A percentile compares a stretch with the other conserved stretches of the same genome.
Evolutionary conservation across 2,113 vertebrate genomes (phyloP).

Genomic region (Dicerorhinus sumatrensis): DNA sequence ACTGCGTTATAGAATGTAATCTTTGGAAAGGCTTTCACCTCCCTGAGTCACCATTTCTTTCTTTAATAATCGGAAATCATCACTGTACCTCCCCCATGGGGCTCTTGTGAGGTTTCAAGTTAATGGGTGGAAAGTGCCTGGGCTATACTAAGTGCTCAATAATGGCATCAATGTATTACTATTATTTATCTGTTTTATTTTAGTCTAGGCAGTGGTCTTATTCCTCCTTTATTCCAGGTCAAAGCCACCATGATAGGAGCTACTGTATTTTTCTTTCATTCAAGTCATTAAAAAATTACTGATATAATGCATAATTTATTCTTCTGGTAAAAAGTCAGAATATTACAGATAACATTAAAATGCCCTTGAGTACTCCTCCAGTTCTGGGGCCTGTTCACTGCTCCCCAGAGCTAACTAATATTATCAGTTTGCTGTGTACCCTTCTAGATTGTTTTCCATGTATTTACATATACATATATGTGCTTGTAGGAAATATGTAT

Average conservation of each 20-base stretch:
- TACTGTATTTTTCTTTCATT: constrained; percentile 13
- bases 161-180: not conserved
- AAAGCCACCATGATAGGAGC: not conserved
- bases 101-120: not conserved
- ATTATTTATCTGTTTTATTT: not conserved
- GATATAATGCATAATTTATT: not conserved
- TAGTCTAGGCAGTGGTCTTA: not conserved
- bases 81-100: not conserved
- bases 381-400: not conserved
- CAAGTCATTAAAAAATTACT: not conserved
- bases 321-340: not conserved
- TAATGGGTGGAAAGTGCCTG: not conserved
- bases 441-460: not conserved
- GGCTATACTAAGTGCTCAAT: not conserved
- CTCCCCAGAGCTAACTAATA: not conserved
- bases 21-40: not conserved
- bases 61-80: not conserved
- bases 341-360: not conserved
- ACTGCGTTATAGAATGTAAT: not conserved
- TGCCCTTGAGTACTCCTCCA: not conserved
- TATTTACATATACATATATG: not conserved
- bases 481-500: not conserved
- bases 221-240: not conserved
- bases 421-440: not conserved
- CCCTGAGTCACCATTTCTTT: not conserved